A percentile compares a stretch with the other conserved stretches of the same genome.
Evolutionary conservation across 2,888 invertebrate species (phyloP).

Genomic region (Xylota segnis): DNA sequence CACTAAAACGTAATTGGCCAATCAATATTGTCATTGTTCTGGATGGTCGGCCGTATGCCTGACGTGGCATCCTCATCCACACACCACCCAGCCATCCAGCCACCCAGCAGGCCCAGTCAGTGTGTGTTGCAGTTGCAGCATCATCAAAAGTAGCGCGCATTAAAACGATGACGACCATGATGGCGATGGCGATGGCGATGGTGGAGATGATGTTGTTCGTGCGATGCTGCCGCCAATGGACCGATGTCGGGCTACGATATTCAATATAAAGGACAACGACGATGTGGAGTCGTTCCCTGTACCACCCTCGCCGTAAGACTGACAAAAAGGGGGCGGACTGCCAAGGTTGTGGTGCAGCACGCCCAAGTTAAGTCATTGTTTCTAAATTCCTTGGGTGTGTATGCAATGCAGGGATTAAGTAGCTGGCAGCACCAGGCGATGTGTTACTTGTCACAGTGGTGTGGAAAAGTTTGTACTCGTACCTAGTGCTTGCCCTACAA

Average conservation of each 20-base stretch:
- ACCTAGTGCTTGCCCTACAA: not conserved
- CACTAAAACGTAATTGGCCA: conserved; percentile 84
- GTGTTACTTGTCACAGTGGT: conserved; percentile 24
- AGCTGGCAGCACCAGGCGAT: not conserved
- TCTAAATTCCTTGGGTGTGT: conserved; percentile 63
- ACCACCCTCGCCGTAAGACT: too few relatives aligned
- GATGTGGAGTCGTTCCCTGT: not conserved
- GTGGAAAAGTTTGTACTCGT: not conserved
- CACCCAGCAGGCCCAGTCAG: not conserved
- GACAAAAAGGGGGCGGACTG: not conserved
- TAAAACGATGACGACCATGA: conserved; percentile 60
- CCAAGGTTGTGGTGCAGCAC: conserved; percentile 68
- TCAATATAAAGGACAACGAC: conserved; percentile 48
- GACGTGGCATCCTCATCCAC: conserved; percentile 51
- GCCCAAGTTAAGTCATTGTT: conserved; percentile 73
- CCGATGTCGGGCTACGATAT: conserved; percentile 29
- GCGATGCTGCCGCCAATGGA: conserved; percentile 7
- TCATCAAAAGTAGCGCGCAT: conserved; percentile 72
- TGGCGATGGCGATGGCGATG: conserved; percentile 31
- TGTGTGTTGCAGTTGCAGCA: conserved; percentile 64
- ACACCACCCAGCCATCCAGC: not conserved
- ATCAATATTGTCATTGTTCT: conserved; percentile 83
- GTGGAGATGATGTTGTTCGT: conserved; percentile 15
- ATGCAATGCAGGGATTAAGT: conserved; percentile 22
- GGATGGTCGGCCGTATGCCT: conserved; percentile 70